A percentile compares a stretch with the other conserved stretches of the same genome.
Evolutionary conservation across 2,888 invertebrate species (phyloP).

Genomic region (Aromia moschata): DNA sequence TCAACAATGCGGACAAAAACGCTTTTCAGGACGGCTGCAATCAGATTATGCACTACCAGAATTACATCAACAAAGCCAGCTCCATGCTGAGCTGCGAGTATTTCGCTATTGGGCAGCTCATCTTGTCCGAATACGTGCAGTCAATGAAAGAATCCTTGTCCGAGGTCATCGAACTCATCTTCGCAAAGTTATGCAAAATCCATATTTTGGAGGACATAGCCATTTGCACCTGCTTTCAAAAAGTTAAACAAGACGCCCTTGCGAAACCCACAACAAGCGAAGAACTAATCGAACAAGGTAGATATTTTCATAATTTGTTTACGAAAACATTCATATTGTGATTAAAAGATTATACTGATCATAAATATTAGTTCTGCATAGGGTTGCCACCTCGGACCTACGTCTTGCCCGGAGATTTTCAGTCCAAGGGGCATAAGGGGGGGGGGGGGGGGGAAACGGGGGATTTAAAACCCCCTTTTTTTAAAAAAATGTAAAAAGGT

Average conservation of each 20-base stretch:
- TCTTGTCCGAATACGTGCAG: constrained; percentile 71
- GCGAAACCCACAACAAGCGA: constrained; percentile 81
- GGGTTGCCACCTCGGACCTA: too few species aligned
- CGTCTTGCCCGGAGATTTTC: too few species aligned
- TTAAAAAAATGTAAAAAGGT: too few species aligned
- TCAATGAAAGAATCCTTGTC: constrained; percentile 70
- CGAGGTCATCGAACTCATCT: constrained; percentile 70
- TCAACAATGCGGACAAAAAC: constrained; percentile 48
- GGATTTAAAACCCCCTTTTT: too few species aligned
- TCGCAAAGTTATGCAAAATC: constrained; percentile 69
- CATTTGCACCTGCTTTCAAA: constrained; percentile 78
- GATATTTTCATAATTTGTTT: background rate
- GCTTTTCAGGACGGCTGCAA: constrained; percentile 70
- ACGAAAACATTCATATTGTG: too few species aligned
- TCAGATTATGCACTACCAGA: constrained; percentile 70
- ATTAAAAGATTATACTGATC: too few species aligned
- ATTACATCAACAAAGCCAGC: constrained; percentile 69
- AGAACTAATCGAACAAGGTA: constrained; percentile 81
- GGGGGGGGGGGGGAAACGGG: too few species aligned
- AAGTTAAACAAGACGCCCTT: constrained; percentile 73
- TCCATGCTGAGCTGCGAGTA: constrained; percentile 74
- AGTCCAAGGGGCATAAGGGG: too few species aligned
- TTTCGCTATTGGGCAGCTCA: constrained; percentile 72
- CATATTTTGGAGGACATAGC: constrained; percentile 74
- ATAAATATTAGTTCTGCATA: too few species aligned